phyloP scores from a whole-genome alignment of 2,888 invertebrate genomes.

The Carterocephalus palaemon region DNA sequence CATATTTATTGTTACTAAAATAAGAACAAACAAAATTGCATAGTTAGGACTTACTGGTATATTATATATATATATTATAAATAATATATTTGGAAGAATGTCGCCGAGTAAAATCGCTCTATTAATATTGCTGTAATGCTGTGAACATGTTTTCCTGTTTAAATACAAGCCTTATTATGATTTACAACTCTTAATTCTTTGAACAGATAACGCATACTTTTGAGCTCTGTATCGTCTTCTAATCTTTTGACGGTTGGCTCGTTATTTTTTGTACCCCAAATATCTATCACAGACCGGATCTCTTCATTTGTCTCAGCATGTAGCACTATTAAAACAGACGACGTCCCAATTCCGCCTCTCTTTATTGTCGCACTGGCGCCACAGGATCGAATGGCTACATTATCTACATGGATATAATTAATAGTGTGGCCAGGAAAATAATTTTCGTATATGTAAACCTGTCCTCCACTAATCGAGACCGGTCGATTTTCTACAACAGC shows the following conservation, averaged over 20 bases:
- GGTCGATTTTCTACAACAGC: constrained; percentile 59
- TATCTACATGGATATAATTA: constrained; percentile 61
- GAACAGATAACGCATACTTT: constrained; percentile 43
- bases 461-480: constrained; percentile 54
- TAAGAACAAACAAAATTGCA: no score
- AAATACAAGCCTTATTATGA: constrained; percentile 43
- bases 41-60: no score
- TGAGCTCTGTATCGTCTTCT: constrained; percentile 29
- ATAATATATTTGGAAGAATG: no score
- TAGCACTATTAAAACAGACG: constrained; percentile 54
- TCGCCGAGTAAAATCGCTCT: no score
- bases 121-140: no score
- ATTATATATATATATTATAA: no score
- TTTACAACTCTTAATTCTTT: constrained; percentile 46
- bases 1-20: no score
- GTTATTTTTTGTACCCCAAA: constrained; percentile 52
- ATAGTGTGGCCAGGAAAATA: constrained; percentile 55
- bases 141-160: not conserved
- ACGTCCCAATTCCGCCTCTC: constrained; percentile 51
- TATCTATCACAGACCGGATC: constrained; percentile 62
- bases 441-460: constrained; percentile 65
- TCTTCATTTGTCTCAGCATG: constrained; percentile 55
- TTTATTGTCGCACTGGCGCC: constrained; percentile 56
- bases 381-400: constrained; percentile 57
- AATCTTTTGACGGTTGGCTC: constrained; percentile 14